These are phyloP conservation scores for Leptinotarsa defecta DNA, from an alignment of 1,140 invertebrate species.

Conservation along the genomic window DNA sequence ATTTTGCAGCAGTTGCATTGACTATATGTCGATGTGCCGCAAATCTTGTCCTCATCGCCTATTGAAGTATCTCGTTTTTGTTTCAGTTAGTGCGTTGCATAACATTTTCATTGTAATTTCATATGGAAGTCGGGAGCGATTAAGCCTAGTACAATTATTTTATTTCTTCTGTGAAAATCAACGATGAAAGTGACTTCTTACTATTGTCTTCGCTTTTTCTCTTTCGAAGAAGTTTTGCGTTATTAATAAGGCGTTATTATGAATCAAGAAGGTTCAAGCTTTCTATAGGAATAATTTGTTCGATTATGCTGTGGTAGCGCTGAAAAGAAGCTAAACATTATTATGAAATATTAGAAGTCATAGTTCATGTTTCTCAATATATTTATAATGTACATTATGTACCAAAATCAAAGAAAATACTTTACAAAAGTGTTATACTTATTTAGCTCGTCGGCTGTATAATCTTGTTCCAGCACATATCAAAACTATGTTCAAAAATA, in stretches of 20 bases:
- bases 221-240: background rate
- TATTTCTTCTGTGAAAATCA: background rate
- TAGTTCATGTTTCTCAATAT: too few species aligned
- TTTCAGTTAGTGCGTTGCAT: background rate
- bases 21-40: background rate
- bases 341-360: too few species aligned
- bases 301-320: too few species aligned
- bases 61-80: background rate
- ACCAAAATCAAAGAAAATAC: too few species aligned
- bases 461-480: too few species aligned
- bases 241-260: background rate
- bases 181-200: background rate
- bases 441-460: too few species aligned
- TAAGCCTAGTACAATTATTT: background rate
- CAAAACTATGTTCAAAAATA: too few species aligned
- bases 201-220: background rate
- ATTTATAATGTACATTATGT: too few species aligned
- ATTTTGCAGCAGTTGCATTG: background rate
- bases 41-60: background rate
- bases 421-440: too few species aligned
- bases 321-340: too few species aligned
- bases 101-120: background rate
- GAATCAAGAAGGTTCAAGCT: background rate
- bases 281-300: background rate
- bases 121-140: background rate